Conservation (phyloP, 2,113 vertebrate genomes). For the Mobula hypostoma region DNA sequence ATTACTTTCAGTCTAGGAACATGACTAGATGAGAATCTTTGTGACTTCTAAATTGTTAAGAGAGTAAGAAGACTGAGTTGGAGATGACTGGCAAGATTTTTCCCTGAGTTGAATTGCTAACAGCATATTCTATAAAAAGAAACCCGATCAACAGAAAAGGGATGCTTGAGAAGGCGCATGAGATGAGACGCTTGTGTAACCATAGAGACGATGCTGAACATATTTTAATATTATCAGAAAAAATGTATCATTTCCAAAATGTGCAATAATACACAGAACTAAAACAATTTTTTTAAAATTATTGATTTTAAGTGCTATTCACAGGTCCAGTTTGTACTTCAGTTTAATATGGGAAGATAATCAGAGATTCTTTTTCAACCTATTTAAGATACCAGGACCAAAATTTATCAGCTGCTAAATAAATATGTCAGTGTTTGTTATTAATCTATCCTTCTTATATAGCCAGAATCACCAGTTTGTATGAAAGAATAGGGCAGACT, state of each 20-base stretch:
- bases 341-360: neutral
- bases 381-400: neutral
- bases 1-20: neutral
- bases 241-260: neutral
- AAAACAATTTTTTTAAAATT: neutral
- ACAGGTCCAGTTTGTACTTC: neutral
- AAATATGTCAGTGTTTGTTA: too few relatives aligned
- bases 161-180: neutral
- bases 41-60: neutral
- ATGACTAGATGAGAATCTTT: neutral
- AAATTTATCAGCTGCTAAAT: neutral
- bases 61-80: neutral
- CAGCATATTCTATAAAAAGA: neutral
- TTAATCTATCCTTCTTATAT: too few relatives aligned
- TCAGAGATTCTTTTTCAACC: neutral
- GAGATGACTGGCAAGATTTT: neutral
- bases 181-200: neutral
- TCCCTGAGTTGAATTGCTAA: neutral
- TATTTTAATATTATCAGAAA: neutral
- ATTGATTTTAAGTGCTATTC: neutral
- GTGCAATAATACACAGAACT: neutral
- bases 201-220: neutral
- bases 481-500: neutral
- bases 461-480: neutral
- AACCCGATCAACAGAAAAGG: neutral